A percentile compares a stretch with the other conserved stretches of the same genome.
phyloP scores from a whole-genome alignment of 1,140 invertebrate genomes.

The Pogonomyrmex californicus region DNA sequence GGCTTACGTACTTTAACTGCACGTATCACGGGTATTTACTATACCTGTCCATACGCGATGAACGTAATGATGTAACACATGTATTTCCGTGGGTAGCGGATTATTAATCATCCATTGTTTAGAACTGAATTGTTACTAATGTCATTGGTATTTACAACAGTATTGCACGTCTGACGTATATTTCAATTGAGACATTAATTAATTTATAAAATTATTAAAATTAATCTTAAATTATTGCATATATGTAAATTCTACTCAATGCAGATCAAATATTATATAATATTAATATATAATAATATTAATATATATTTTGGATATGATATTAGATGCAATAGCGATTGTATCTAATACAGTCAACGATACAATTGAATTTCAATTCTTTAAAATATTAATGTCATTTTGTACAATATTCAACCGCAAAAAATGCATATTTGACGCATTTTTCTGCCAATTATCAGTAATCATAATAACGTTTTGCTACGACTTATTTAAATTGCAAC shows the following conservation, averaged over 20 bases:
- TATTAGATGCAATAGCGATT: too few species aligned
- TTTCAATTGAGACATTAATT: not conserved
- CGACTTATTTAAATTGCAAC: not conserved
- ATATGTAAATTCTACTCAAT: not conserved
- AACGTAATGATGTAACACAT: conserved; percentile 30
- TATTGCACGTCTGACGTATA: not conserved
- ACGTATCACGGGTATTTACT: conserved; percentile 1
- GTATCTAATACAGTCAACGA: too few species aligned
- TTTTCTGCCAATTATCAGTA: not conserved
- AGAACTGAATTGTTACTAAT: conserved; percentile 3
- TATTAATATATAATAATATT: too few species aligned
- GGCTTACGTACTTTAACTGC: conserved; percentile 42
- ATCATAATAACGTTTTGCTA: not conserved
- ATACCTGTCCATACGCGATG: not conserved
- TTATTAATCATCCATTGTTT: conserved; percentile 34
- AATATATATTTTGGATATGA: too few species aligned
- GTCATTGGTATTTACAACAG: not conserved
- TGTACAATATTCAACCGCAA: too few species aligned
- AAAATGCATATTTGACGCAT: not conserved
- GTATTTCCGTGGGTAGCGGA: not conserved
- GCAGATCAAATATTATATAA: too few species aligned
- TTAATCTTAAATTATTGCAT: not conserved
- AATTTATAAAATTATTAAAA: not conserved
- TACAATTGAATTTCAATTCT: not conserved
- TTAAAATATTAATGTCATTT: not conserved